phyloP scores from a whole-genome alignment of 2,888 invertebrate genomes.

The Drosophila acutilabella region DNA sequence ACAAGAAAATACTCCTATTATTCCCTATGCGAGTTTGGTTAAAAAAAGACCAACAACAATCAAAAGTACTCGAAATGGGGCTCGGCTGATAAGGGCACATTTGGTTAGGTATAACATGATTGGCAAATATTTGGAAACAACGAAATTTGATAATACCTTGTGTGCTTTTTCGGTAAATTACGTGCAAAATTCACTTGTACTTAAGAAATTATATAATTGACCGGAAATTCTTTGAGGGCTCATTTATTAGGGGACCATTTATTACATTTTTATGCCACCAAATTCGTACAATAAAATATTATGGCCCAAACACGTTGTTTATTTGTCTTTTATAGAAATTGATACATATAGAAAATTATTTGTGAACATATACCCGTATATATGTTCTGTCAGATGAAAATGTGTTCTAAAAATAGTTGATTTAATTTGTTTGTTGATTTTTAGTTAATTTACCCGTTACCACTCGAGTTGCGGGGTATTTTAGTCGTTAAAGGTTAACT shows the following conservation, averaged over 20 bases:
- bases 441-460: background rate
- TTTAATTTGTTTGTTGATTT: slow-evolving; percentile 4
- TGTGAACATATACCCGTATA: background rate
- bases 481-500: too few relatives aligned
- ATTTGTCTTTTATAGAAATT: slow-evolving; percentile 1
- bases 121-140: slow-evolving; percentile 4
- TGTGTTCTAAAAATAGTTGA: slow-evolving; percentile 21
- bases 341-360: slow-evolving; percentile 4
- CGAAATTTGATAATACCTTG: slow-evolving; percentile 6
- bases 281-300: background rate
- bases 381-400: background rate
- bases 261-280: background rate
- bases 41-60: background rate
- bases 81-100: slow-evolving; percentile 32
- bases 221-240: slow-evolving; percentile 20
- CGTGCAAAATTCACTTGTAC: slow-evolving; percentile 8
- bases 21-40: background rate
- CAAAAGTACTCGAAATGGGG: slow-evolving; percentile 25
- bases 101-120: slow-evolving; percentile 4
- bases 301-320: background rate
- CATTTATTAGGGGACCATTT: background rate
- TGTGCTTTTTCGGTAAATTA: background rate
- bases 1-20: too few relatives aligned
- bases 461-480: background rate
- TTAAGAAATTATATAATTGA: slow-evolving; percentile 14